Percentiles rank a stretch among this genome's conserved stretches.
These are phyloP conservation scores for Oopsacas minuta DNA, from an alignment of 37 sponge, comb jelly and placozoan genomes.

Conservation along the genomic window DNA sequence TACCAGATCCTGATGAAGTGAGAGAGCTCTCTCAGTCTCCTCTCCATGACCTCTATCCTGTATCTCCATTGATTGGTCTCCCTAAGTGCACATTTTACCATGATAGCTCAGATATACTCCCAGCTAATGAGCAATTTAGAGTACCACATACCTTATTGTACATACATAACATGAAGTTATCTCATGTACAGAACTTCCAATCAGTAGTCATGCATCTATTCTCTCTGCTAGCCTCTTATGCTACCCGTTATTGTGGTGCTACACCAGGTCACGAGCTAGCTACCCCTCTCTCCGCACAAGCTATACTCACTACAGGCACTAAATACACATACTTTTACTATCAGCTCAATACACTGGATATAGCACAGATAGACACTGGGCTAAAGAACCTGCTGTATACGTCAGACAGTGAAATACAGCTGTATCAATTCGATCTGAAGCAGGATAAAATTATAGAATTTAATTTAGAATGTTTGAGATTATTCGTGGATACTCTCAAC, in stretches of 20 bases:
- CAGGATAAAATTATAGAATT: background rate
- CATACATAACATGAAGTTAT: background rate
- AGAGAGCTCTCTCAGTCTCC: background rate
- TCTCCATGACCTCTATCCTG: background rate
- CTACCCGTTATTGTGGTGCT: background rate
- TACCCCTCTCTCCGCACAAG: background rate
- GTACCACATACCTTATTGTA: background rate
- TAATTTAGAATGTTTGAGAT: background rate
- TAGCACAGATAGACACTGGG: background rate
- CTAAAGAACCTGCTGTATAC: background rate
- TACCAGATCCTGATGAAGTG: background rate
- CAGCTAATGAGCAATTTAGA: background rate
- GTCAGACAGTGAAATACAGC: background rate
- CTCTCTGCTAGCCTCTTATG: background rate
- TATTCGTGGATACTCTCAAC: conserved; percentile 10
- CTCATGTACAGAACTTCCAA: background rate
- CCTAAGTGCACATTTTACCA: background rate
- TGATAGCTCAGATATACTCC: background rate
- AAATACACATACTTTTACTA: background rate
- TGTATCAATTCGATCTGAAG: background rate
- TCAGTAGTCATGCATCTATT: background rate
- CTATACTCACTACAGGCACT: background rate
- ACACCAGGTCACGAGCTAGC: background rate
- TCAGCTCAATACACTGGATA: background rate
- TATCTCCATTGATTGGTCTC: background rate